Percentiles rank a stretch among this genome's conserved stretches.
Evolutionary conservation across 1,140 invertebrate species (phyloP).

Genomic region (Pseudomyrmex flavicornis): DNA sequence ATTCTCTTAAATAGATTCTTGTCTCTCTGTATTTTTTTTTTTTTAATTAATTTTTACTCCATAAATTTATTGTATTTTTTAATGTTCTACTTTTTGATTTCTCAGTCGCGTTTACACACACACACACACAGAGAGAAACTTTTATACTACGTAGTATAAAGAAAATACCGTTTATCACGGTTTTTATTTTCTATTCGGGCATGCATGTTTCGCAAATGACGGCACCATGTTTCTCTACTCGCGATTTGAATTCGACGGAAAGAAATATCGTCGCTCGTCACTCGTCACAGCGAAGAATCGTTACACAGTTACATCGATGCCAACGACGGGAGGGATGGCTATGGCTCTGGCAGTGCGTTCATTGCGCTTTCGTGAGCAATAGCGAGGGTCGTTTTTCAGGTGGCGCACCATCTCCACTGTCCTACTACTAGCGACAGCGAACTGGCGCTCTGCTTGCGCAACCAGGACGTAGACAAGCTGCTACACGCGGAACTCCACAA

Average conservation of each 20-base stretch:
- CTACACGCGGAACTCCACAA: slow-evolving; percentile 81
- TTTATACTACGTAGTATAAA: no score
- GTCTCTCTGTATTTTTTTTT: not conserved
- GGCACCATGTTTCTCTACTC: slow-evolving; percentile 32
- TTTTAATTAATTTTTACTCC: not conserved
- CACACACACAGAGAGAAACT: no score
- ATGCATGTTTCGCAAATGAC: slow-evolving; percentile 38
- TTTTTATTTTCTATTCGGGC: slow-evolving; percentile 5
- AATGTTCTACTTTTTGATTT: not conserved
- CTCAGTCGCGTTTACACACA: no score
- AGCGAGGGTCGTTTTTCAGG: slow-evolving; percentile 78
- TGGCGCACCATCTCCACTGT: slow-evolving; percentile 93
- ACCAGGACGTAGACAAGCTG: slow-evolving; percentile 80
- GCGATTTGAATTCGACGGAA: slow-evolving; percentile 45
- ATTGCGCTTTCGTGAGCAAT: slow-evolving; percentile 55
- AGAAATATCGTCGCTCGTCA: slow-evolving; percentile 58
- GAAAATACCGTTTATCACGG: slow-evolving; percentile 9
- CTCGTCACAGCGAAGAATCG: slow-evolving; percentile 16
- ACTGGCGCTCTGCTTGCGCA: slow-evolving; percentile 88
- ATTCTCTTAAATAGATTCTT: not conserved
- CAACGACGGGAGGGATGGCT: not conserved
- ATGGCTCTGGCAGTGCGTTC: slow-evolving; percentile 35
- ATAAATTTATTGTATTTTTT: no score
- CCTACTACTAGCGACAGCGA: slow-evolving; percentile 86
- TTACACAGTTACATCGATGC: slow-evolving; percentile 43